phyloP scores from a whole-genome alignment of 2,888 invertebrate genomes.

The Lepidocyrtoides sp. region DNA sequence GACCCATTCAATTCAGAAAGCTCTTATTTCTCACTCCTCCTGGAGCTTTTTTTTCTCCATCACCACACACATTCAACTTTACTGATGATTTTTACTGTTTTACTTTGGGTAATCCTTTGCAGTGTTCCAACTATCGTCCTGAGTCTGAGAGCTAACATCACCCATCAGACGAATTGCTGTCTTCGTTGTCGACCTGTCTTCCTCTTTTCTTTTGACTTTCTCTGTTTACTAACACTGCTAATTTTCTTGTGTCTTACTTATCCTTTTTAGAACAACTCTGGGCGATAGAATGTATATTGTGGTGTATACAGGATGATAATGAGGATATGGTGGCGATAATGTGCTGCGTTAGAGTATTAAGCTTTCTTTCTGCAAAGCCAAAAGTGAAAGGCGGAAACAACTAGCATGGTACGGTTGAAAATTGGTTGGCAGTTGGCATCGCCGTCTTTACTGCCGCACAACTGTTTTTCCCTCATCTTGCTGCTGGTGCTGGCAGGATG shows the following conservation, averaged over 20 bases:
- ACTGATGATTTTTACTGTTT: conserved; percentile 33
- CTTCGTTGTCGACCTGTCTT: not conserved
- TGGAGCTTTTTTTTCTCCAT: conserved; percentile 9
- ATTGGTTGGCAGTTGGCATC: not conserved
- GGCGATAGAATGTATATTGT: too few relatives aligned
- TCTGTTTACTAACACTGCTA: not conserved
- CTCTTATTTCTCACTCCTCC: conserved; percentile 15
- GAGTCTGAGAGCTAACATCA: not conserved
- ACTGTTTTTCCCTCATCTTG: not conserved
- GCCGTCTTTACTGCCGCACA: not conserved
- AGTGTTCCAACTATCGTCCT: not conserved
- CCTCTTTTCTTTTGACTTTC: not conserved
- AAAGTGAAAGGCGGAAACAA: not conserved
- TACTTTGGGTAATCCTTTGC: conserved; percentile 50
- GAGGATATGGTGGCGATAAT: not conserved
- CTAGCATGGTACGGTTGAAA: not conserved
- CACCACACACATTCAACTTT: conserved; percentile 18
- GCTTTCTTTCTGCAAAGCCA: not conserved
- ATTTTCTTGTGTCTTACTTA: not conserved
- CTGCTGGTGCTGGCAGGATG: not conserved
- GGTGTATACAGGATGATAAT: not conserved
- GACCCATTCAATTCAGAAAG: conserved; percentile 1
- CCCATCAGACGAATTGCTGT: conserved; percentile 27
- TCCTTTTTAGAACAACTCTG: not conserved
- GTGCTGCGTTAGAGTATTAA: not conserved